A percentile compares a stretch with the other conserved stretches of the same genome.
Conservation (phyloP, 2,113 vertebrate genomes). For the Rattus rattus region DNA sequence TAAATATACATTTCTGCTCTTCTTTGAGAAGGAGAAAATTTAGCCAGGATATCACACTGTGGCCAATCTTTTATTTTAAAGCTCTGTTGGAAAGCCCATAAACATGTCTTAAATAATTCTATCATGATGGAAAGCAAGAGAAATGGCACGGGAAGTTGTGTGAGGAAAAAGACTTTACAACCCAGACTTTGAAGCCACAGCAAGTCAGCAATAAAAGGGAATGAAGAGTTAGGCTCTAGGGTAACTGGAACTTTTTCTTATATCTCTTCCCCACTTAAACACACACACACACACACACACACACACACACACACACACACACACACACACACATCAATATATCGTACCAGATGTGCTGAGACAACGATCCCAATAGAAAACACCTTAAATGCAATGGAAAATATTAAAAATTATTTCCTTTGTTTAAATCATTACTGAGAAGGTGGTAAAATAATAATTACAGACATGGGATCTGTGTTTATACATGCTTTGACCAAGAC, state of each 20-base stretch:
- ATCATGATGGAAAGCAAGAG: slow-evolving; percentile 72
- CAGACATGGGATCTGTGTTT: neutral
- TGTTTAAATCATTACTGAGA: slow-evolving; percentile 49
- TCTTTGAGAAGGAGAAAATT: slow-evolving; percentile 59
- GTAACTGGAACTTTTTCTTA: slow-evolving; percentile 69
- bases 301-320: too few relatives aligned
- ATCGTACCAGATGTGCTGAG: slow-evolving; percentile 67
- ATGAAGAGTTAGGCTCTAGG: slow-evolving; percentile 72
- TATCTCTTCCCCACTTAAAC: slow-evolving; percentile 32
- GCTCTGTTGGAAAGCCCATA: slow-evolving; percentile 79
- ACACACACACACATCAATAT: slow-evolving; percentile 38
- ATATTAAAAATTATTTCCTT: slow-evolving; percentile 29
- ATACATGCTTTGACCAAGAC: slow-evolving; percentile 31
- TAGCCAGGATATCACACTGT: slow-evolving; percentile 64
- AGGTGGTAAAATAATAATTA: slow-evolving; percentile 52
- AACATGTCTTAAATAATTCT: slow-evolving; percentile 78
- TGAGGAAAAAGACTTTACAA: slow-evolving; percentile 69
- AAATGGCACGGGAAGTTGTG: slow-evolving; percentile 68
- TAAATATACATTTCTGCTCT: neutral
- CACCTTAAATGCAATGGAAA: slow-evolving; percentile 48
- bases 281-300: too few relatives aligned
- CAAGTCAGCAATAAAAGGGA: slow-evolving; percentile 69
- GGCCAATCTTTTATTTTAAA: slow-evolving; percentile 75
- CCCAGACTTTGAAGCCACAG: slow-evolving; percentile 73
- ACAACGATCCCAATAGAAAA: slow-evolving; percentile 62